Base-by-base conservation (phyloP, 2,797 vertebrate genomes). In the Syngnathus rostellatus region DNA sequence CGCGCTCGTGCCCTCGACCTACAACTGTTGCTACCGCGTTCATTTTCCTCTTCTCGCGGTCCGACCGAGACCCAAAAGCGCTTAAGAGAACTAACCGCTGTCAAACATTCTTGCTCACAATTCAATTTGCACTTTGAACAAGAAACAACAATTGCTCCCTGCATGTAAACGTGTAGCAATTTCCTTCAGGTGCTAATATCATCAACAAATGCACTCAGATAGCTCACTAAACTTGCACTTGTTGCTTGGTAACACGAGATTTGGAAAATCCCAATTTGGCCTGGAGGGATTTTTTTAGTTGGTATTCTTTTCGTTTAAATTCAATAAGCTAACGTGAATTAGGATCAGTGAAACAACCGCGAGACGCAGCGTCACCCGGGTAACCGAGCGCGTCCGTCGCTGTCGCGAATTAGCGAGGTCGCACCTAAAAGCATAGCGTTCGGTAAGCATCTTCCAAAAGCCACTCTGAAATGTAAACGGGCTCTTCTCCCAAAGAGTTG, bases 161-260 rank as follows among this genome's bases (percentile, higher is more conserved):
- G 68, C 71, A 68, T 74, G 46, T n/a, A 69, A 65, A 80, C 78
- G 78, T 70, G 74, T 64, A 68, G 75, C 69, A 72, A 77, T 79
- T 83, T 82, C 81, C 75, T 77, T 74, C 81, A 81, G 77, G 75
- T 14, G 64, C 73, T 84, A 74, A 83, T 77, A 77, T 77, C 68
- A 64, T 40, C 59, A 73, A 66, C 72, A 75, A 76, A 83, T 78
- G 77, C 74, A 72, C 61, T 48, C 71, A 54, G 78, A 68, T 61
- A 68, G 65, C 63, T 79, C 51, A 63, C 62, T 8, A 19, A 69
- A 71, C 64, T 68, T 53, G 31, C 38, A 57, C 78, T 25, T 43
- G 83, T 86, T 85, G 84, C 82, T 74, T 83, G 76, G 86, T 77
- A 82, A 86, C 85, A 43, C 12, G 68, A 58, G 71, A 65, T 68